phyloP scores from a whole-genome alignment of 2,888 invertebrate species.

The Mimachlamys varia region DNA sequence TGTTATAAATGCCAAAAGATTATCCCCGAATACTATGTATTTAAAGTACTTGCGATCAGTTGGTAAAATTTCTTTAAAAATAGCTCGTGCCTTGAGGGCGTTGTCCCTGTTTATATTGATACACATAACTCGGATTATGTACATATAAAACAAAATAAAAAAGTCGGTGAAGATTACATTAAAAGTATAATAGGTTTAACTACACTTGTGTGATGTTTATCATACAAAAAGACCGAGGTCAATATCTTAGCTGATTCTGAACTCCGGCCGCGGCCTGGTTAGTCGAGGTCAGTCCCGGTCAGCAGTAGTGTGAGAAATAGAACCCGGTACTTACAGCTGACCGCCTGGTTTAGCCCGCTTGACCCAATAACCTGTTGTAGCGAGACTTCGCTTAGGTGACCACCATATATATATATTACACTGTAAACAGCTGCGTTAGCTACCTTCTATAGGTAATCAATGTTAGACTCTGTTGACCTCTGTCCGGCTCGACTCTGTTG shows the following conservation, averaged over 20 bases:
- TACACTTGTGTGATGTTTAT: not conserved
- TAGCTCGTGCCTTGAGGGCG: not conserved
- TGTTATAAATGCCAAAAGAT: too few species aligned
- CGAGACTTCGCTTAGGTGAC: not conserved
- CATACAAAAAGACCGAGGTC: not conserved
- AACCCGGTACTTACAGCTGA: not conserved
- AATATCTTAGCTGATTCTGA: not conserved
- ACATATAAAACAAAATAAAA: not conserved
- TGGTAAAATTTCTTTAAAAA: not conserved
- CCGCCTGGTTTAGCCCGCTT: not conserved
- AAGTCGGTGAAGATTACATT: not conserved
- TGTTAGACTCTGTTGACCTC: not conserved
- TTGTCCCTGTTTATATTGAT: not conserved
- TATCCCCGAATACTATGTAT: too few species aligned
- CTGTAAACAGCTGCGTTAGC: not conserved
- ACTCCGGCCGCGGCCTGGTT: not conserved
- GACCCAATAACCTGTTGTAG: not conserved
- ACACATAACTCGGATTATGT: not conserved
- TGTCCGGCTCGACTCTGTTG: not conserved
- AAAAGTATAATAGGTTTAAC: not conserved
- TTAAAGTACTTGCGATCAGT: not conserved
- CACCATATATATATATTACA: not conserved
- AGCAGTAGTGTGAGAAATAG: not conserved
- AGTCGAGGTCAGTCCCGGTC: not conserved
- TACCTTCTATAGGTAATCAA: not conserved